Evolutionary conservation across 2,888 invertebrate genomes (phyloP), one percentile per base, ranked within the genome.

Genomic region (Agrotis segetum): DNA sequence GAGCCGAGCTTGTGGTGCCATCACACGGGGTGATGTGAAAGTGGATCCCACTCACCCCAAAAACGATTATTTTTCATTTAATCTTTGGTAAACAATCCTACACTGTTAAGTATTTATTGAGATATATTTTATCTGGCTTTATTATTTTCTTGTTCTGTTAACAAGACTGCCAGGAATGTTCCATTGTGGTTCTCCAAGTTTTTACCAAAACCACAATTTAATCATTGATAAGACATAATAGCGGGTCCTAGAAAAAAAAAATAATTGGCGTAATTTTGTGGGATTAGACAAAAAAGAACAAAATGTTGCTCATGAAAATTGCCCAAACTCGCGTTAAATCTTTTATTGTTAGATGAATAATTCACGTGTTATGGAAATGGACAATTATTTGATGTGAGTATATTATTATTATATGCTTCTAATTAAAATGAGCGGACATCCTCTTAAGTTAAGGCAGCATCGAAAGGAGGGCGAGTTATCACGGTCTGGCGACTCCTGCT

Each of bases 381-480:
- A 59, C 56, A 74, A 81, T 80, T 83, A 80, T 79, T 61, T 59
- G 44, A 62, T 46, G 34, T 56, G 53, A n/a, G 65, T 72, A 68
- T 76, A 75, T 63, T 77, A 65, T 81, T 55, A 71, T 81, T 55
- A 71, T 61, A 61, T 49, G 46, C 70, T 53, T 67, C 67, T 50
- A 75, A 74, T 78, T 80, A 76, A 81, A 81, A 79, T 67, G 74
- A 85, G 69, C 84, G 85, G 84, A 84, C 67, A 85, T 85, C 84
- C 84, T 81, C n/a, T 65, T 61, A 65, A 63, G 58, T 66, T 62
- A 75, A 77, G 71, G 59, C 55, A 53, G 59, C 72, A 72, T 68
- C 53, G 80, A 78, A 77, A 85, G 78, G 72, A 82, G 78, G 78
- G 71, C 79, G 52, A 72, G 29, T 66, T 56, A 68, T 53, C 69